These are phyloP conservation scores for Philotrypesis tridentata DNA, from an alignment of 1,140 invertebrate species.

Conservation along the genomic window DNA sequence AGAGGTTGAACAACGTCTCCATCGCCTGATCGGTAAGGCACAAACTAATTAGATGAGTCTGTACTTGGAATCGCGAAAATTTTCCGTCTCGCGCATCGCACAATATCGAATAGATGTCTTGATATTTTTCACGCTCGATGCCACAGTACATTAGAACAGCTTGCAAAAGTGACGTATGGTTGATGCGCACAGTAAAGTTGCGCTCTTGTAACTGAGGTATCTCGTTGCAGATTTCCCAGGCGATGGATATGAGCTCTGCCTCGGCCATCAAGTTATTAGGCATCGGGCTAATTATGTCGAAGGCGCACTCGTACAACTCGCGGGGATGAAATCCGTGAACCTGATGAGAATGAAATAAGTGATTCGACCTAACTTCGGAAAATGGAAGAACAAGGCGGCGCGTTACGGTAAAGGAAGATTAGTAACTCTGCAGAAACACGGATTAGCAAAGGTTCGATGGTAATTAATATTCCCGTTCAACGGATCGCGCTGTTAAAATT, in stretches of 20 bases:
- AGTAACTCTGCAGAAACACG: background rate
- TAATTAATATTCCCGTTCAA: too few species aligned
- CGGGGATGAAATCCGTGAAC: constrained; percentile 87
- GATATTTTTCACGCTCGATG: constrained; percentile 83
- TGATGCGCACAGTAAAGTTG: constrained; percentile 85
- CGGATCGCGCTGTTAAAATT: background rate
- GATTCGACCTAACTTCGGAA: background rate
- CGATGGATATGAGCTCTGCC: constrained; percentile 87
- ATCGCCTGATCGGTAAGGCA: constrained; percentile 83
- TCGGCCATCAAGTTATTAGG: constrained; percentile 84
- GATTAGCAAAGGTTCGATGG: too few species aligned
- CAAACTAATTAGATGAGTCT: constrained; percentile 81
- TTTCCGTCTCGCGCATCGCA: constrained; percentile 79
- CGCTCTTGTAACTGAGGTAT: constrained; percentile 80
- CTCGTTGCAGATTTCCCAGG: constrained; percentile 84
- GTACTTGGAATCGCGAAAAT: constrained; percentile 80
- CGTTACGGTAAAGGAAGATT: background rate
- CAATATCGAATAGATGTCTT: constrained; percentile 79
- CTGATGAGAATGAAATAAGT: constrained; percentile 48
- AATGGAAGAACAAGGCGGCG: background rate
- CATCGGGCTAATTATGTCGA: constrained; percentile 90
- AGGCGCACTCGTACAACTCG: constrained; percentile 92
- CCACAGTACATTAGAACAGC: constrained; percentile 87
- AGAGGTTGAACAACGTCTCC: constrained; percentile 80
- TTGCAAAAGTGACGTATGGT: constrained; percentile 87